phyloP scores from a whole-genome alignment of 2,888 invertebrate genomes.

The Pollenia amentaria region DNA sequence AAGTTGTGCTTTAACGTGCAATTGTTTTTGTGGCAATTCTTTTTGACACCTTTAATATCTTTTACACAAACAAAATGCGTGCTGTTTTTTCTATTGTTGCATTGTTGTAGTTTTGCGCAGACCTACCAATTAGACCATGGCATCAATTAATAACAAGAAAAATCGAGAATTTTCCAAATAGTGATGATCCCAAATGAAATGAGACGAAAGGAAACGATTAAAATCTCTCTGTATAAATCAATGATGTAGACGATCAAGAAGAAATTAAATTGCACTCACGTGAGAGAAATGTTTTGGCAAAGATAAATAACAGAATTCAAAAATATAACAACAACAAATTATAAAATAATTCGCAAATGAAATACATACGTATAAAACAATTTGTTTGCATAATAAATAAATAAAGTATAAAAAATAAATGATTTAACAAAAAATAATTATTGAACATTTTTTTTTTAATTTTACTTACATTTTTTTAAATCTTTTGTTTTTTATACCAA shows the following conservation, averaged over 20 bases:
- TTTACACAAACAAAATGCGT: too few relatives aligned
- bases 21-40: too few relatives aligned
- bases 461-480: conserved; percentile 3
- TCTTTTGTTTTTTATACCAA: not conserved
- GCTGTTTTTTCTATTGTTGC: too few relatives aligned
- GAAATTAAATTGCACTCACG: conserved; percentile 34
- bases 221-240: not conserved
- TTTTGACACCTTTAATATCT: too few relatives aligned
- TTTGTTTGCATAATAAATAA: conserved; percentile 63
- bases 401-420: not conserved
- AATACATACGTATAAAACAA: conserved; percentile 25
- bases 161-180: too few relatives aligned
- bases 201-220: too few relatives aligned
- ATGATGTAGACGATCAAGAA: not conserved
- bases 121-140: too few relatives aligned
- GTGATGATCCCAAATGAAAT: too few relatives aligned
- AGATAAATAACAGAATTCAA: conserved; percentile 9
- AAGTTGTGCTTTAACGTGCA: too few relatives aligned
- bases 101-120: too few relatives aligned
- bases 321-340: conserved; percentile 23
- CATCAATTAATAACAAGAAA: too few relatives aligned
- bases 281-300: conserved; percentile 24
- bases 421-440: not conserved
- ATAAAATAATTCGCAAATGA: conserved; percentile 8
- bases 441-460: not conserved